Conservation (phyloP, 2,888 invertebrate species). For the Rambutsinella grinnellia region DNA sequence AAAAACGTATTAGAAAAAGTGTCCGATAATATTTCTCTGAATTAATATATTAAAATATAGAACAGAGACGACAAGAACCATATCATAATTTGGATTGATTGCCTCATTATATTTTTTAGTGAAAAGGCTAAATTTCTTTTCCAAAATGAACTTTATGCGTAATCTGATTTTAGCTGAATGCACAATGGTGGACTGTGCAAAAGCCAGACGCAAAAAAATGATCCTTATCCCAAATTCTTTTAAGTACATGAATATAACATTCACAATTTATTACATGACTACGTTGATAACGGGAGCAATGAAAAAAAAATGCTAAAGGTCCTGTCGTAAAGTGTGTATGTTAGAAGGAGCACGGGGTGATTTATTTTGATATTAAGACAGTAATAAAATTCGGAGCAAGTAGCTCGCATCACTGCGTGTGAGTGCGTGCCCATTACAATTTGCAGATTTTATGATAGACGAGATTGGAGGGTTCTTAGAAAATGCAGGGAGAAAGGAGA, state of each 20-base stretch:
- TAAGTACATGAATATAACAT: neutral
- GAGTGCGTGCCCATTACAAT: neutral
- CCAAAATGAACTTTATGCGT: slow-evolving; percentile 5
- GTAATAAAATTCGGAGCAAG: neutral
- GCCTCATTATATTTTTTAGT: slow-evolving; percentile 2
- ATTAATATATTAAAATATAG: neutral
- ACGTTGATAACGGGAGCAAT: neutral
- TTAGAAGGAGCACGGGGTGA: neutral
- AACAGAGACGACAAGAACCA: neutral
- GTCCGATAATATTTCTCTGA: neutral
- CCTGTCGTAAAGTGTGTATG: neutral
- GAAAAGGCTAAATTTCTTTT: neutral
- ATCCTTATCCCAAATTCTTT: neutral
- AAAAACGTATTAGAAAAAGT: neutral
- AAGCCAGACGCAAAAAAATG: neutral
- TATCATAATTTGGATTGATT: slow-evolving; percentile 13
- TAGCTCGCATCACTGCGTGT: neutral
- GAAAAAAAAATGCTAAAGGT: neutral
- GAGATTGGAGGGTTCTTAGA: too few species aligned
- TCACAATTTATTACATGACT: too few species aligned
- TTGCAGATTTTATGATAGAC: too few species aligned
- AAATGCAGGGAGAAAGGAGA: too few species aligned
- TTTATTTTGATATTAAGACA: neutral
- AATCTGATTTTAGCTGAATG: slow-evolving; percentile 22
- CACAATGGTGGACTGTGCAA: neutral